Evolutionary conservation across 35 echinoderm and acorn worm species (phyloP).

Genomic region (Amphiura filiformis): DNA sequence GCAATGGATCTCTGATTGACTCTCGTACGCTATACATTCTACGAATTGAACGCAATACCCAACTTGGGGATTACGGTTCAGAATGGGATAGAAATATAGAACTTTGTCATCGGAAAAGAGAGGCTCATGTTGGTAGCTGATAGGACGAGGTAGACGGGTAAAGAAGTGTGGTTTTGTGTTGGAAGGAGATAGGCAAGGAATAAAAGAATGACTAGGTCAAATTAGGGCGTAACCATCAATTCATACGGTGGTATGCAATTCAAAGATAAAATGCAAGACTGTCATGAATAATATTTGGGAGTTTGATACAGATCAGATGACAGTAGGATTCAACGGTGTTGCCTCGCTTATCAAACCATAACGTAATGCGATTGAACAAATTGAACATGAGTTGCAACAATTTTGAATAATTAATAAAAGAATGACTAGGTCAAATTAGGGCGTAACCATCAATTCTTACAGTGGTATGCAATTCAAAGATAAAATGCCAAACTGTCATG

Average conservation of each 20-base stretch:
- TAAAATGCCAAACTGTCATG: background rate
- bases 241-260: background rate
- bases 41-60: background rate
- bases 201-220: too few relatives aligned
- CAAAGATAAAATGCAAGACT: background rate
- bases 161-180: background rate
- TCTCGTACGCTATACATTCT: background rate
- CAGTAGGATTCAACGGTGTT: too few relatives aligned
- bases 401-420: too few relatives aligned
- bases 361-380: too few relatives aligned
- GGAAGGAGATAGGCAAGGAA: background rate
- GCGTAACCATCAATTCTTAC: background rate
- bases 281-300: too few relatives aligned
- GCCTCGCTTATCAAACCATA: too few relatives aligned
- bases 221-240: background rate
- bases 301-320: too few relatives aligned
- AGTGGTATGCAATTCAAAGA: background rate
- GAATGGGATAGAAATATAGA: background rate
- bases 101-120: background rate
- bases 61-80: background rate
- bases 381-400: too few relatives aligned
- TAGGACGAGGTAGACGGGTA: background rate
- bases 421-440: too few relatives aligned
- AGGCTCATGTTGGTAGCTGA: background rate
- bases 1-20: background rate